These are phyloP conservation scores for Metallyticus violacea DNA, from an alignment of 2,888 invertebrate species.

Conservation along the genomic window DNA sequence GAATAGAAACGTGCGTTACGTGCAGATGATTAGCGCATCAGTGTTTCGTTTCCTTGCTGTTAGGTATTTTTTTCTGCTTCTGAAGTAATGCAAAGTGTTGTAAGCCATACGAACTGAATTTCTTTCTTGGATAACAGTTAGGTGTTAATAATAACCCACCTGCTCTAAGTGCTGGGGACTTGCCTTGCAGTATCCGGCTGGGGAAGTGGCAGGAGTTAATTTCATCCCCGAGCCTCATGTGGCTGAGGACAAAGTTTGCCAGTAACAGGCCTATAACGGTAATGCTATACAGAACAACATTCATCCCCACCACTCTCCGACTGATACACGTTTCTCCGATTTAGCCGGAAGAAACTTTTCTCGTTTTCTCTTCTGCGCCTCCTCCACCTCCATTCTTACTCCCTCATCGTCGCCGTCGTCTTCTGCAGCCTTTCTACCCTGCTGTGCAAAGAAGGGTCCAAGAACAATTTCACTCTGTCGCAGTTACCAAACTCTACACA, in stretches of 20 bases:
- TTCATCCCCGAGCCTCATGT: background rate
- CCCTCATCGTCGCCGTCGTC: background rate
- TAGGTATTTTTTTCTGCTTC: no score
- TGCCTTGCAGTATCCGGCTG: background rate
- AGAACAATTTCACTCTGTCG: background rate
- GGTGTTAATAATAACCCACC: background rate
- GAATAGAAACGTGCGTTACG: no score
- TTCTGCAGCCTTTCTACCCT: background rate
- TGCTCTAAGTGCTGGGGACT: background rate
- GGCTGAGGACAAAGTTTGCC: background rate
- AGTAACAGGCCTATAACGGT: background rate
- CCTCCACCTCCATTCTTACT: background rate
- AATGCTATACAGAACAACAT: background rate
- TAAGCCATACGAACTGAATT: background rate
- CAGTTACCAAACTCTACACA: background rate
- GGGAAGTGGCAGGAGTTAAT: background rate
- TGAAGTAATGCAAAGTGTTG: no score
- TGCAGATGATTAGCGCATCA: no score
- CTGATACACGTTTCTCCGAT: conserved; percentile 13
- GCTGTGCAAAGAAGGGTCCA: background rate
- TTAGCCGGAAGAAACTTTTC: conserved; percentile 11
- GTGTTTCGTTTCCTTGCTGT: no score
- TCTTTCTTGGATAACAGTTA: background rate
- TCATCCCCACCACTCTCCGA: background rate
- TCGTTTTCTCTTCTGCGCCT: background rate